Percentiles rank a stretch among this genome's conserved stretches.
These are phyloP conservation scores for Sylvia atricapilla DNA, from an alignment of 2,113 vertebrate genomes.

Conservation along the genomic window DNA sequence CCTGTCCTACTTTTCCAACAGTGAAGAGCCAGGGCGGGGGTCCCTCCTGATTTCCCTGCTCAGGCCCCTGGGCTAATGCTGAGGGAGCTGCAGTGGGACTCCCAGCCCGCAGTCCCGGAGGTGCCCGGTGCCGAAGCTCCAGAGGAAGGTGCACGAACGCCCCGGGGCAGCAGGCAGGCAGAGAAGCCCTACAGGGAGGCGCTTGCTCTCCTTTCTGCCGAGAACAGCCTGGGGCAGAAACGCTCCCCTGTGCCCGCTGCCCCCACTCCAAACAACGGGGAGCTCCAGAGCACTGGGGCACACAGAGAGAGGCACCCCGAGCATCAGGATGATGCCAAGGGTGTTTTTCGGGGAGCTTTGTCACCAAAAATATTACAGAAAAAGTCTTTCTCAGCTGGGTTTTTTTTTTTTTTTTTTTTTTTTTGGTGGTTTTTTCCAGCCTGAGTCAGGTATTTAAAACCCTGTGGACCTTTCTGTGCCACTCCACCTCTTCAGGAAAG, in stretches of 20 bases:
- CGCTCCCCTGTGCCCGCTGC: not conserved
- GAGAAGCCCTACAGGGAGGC: not conserved
- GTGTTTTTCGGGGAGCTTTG: not conserved
- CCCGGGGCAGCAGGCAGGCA: not conserved
- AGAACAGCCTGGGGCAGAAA: not conserved
- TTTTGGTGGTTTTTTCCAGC: not conserved
- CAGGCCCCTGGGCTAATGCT: constrained; percentile 11
- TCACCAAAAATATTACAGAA: not conserved
- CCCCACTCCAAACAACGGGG: fast-evolving
- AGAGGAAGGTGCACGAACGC: not conserved
- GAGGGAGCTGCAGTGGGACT: not conserved
- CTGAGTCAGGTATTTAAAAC: not conserved
- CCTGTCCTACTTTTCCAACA: constrained; percentile 50
- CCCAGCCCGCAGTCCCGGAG: not conserved
- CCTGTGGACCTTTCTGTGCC: not conserved
- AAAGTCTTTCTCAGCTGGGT: not conserved
- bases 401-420: not conserved
- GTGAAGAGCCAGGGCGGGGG: not conserved
- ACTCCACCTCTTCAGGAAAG: not conserved
- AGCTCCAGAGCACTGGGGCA: not conserved
- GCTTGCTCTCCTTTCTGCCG: not conserved
- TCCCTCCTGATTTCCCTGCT: constrained; percentile 26
- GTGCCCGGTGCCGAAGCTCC: not conserved
- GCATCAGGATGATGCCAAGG: not conserved
- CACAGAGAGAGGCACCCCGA: not conserved